Conservation (phyloP, 2,888 invertebrate species). For the Zaprionus lineosus region DNA sequence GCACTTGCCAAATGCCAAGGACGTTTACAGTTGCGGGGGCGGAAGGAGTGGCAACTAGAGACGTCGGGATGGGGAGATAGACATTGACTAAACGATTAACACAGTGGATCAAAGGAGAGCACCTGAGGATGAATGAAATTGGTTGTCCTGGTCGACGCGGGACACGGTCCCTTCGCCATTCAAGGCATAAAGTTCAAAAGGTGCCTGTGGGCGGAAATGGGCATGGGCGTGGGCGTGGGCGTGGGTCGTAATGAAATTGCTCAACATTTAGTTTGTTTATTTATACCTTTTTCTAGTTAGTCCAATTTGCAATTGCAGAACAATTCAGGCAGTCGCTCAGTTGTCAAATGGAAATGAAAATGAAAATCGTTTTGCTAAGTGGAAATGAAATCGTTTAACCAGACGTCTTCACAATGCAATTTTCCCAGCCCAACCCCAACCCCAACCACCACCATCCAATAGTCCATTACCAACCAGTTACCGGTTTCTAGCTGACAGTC, state of each 20-base stretch:
- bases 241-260: conserved; percentile 16
- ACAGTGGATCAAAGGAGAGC: neutral
- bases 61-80: neutral
- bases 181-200: conserved; percentile 35
- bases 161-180: too few relatives aligned
- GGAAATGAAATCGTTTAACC: conserved; percentile 26
- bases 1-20: conserved; percentile 19
- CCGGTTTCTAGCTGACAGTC: too few relatives aligned
- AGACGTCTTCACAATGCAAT: conserved; percentile 17
- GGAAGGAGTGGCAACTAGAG: neutral
- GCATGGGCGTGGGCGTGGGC: too few relatives aligned
- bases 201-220: too few relatives aligned
- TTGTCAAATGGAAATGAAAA: conserved; percentile 19
- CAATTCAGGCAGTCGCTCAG: conserved; percentile 22
- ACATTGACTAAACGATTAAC: neutral
- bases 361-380: conserved; percentile 1
- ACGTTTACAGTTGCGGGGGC: neutral
- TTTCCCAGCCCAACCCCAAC: neutral
- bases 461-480: too few relatives aligned
- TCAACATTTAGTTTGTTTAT: conserved; percentile 21
- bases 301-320: conserved; percentile 33
- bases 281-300: too few relatives aligned
- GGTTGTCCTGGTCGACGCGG: neutral
- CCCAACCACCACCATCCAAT: neutral
- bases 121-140: neutral